These are phyloP conservation scores for Podarcis raffonei DNA, from an alignment of 2,113 vertebrate species.

Conservation along the genomic window DNA sequence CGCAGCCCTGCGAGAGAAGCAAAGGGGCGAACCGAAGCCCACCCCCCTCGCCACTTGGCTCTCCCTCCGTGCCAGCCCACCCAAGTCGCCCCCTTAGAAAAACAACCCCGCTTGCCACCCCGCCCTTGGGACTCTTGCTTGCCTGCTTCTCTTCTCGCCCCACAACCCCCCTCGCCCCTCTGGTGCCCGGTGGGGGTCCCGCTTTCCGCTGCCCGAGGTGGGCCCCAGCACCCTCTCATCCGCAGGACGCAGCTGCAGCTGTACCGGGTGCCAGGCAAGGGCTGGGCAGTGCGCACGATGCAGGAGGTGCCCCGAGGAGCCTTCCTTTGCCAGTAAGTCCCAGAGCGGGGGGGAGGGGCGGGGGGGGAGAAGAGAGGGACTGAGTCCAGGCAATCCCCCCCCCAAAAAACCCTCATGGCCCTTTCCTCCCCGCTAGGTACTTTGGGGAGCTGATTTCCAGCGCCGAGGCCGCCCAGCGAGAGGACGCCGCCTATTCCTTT, in stretches of 20 bases:
- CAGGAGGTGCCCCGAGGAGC: background rate
- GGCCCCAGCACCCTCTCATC: too few species aligned
- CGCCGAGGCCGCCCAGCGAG: background rate
- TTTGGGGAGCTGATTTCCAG: background rate
- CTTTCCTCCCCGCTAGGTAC: background rate
- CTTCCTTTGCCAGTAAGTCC: constrained; percentile 17
- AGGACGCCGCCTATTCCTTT: background rate
- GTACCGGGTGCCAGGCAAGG: background rate
- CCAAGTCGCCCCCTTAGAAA: too few species aligned
- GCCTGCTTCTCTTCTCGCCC: too few species aligned
- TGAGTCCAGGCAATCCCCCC: background rate
- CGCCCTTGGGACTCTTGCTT: background rate
- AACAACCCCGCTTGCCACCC: too few species aligned
- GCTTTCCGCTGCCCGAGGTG: background rate
- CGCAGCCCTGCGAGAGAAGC: too few species aligned
- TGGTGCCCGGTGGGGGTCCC: background rate
- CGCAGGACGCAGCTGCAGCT: constrained; percentile 11
- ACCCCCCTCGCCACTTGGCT: too few species aligned
- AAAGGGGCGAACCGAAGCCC: too few species aligned
- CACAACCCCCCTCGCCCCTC: background rate
- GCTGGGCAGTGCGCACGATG: background rate
- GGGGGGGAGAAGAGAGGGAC: too few species aligned
- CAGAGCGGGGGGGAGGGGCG: too few species aligned
- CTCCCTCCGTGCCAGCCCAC: too few species aligned
- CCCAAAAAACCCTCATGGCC: background rate